Evolutionary conservation across 2,113 vertebrate species (phyloP).

Genomic region (Pholis gunnellus): DNA sequence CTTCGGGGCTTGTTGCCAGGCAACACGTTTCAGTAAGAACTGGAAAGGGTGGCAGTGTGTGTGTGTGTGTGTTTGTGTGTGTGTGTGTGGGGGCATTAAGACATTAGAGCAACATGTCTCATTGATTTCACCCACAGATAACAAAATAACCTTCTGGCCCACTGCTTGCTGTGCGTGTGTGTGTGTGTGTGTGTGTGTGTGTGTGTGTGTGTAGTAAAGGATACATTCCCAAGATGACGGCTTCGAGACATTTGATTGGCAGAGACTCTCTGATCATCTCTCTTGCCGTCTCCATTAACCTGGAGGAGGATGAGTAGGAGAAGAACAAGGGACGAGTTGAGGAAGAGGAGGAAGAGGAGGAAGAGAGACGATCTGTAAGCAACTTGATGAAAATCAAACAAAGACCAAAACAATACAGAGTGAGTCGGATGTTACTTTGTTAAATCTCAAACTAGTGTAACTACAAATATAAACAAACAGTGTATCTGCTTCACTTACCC

Average conservation of each 20-base stretch:
- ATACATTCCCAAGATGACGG: slow-evolving; percentile 99
- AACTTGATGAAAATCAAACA: neutral
- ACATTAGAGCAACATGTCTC: slow-evolving; percentile 46
- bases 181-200: slow-evolving; percentile 9
- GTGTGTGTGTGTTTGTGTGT: too few species aligned
- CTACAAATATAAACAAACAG: too few species aligned
- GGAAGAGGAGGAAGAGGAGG: neutral
- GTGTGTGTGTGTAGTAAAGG: slow-evolving; percentile 81
- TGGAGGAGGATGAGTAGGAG: slow-evolving; percentile 56
- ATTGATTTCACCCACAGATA: slow-evolving; percentile 61
- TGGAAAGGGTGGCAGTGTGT: too few species aligned
- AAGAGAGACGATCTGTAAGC: neutral
- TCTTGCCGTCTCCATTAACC: slow-evolving; percentile 97
- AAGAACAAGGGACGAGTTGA: neutral
- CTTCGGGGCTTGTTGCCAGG: slow-evolving; percentile 72
- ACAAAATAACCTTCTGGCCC: slow-evolving; percentile 40
- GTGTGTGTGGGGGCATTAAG: slow-evolving; percentile 17
- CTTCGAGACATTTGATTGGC: slow-evolving; percentile 99
- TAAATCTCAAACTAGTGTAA: neutral
- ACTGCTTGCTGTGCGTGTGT: neutral
- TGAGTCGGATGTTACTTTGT: neutral
- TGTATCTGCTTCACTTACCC: neutral
- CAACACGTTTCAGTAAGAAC: slow-evolving; percentile 58
- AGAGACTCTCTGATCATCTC: slow-evolving; percentile 96
- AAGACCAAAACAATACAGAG: neutral